These are phyloP conservation scores for Drosophila suzukii DNA, from an alignment of 1,140 invertebrate species.

Conservation along the genomic window DNA sequence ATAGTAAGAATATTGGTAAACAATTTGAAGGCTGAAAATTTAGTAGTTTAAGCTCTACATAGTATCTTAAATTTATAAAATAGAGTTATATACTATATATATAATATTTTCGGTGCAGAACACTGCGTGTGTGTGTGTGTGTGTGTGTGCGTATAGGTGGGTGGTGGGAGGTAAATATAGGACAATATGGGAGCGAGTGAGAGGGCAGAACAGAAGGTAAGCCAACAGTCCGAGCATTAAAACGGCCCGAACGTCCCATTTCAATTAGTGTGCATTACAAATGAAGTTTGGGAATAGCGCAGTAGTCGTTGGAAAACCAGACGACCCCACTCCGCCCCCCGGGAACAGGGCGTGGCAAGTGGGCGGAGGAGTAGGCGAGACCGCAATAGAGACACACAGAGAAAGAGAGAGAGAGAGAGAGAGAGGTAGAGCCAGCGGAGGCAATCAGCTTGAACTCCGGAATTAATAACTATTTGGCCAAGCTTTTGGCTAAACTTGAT, in stretches of 20 bases:
- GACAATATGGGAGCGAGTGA: background rate
- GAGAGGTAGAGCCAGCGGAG: slow-evolving; percentile 2
- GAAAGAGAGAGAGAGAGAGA: background rate
- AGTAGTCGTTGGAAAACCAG: slow-evolving; percentile 26
- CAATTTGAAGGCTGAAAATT: too few species aligned
- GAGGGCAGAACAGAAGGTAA: slow-evolving; percentile 13
- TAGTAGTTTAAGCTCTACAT: too few species aligned
- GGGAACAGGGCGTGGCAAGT: slow-evolving; percentile 17
- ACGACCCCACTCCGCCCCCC: slow-evolving; percentile 1
- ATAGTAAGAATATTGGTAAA: too few species aligned
- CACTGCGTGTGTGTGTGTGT: slow-evolving; percentile 14
- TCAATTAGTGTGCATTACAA: slow-evolving; percentile 83
- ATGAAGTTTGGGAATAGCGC: slow-evolving; percentile 80
- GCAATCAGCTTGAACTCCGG: slow-evolving; percentile 55
- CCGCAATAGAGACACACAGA: background rate
- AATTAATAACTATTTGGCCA: slow-evolving; percentile 60
- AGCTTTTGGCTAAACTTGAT: slow-evolving; percentile 52
- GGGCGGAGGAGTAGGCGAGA: background rate
- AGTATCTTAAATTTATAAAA: too few species aligned
- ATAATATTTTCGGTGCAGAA: slow-evolving; percentile 7
- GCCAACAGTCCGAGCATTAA: slow-evolving; percentile 67
- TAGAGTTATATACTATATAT: too few species aligned
- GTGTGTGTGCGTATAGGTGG: slow-evolving; percentile 7
- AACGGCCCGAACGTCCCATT: slow-evolving; percentile 77
- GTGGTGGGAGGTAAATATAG: background rate